phyloP scores from a whole-genome alignment of 2,113 vertebrate species.

The Gila orcuttii region DNA sequence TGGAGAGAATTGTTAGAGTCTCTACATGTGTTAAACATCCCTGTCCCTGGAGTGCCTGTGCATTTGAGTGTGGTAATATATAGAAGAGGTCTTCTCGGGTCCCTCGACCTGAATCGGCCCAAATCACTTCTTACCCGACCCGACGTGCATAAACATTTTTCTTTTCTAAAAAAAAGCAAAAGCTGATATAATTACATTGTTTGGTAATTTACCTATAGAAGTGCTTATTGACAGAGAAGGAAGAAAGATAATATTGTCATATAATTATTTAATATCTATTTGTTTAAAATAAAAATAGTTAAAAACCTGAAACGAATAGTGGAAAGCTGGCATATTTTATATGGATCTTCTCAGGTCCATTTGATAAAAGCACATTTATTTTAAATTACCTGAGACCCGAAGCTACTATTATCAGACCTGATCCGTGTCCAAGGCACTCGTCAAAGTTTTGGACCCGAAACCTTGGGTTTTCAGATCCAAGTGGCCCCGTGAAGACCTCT shows the following conservation, averaged over 20 bases:
- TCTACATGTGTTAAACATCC: slow-evolving; percentile 84
- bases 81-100: not conserved
- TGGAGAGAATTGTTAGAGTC: slow-evolving; percentile 89
- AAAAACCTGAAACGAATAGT: not conserved
- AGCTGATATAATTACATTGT: not conserved
- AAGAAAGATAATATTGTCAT: no score
- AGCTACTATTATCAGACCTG: not conserved
- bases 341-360: not conserved
- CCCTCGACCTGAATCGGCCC: no score
- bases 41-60: slow-evolving; percentile 87
- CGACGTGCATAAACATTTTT: no score
- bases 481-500: no score
- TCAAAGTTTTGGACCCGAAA: not conserved
- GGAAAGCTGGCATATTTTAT: not conserved
- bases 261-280: no score
- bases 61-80: slow-evolving; percentile 89
- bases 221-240: no score
- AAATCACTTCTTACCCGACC: no score
- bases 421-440: not conserved
- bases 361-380: not conserved
- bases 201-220: no score
- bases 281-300: not conserved
- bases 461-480: no score
- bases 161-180: not conserved
- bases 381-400: not conserved